Evolutionary conservation across 2,888 invertebrate species (phyloP).

Genomic region (Lamellibrachia satsuma): DNA sequence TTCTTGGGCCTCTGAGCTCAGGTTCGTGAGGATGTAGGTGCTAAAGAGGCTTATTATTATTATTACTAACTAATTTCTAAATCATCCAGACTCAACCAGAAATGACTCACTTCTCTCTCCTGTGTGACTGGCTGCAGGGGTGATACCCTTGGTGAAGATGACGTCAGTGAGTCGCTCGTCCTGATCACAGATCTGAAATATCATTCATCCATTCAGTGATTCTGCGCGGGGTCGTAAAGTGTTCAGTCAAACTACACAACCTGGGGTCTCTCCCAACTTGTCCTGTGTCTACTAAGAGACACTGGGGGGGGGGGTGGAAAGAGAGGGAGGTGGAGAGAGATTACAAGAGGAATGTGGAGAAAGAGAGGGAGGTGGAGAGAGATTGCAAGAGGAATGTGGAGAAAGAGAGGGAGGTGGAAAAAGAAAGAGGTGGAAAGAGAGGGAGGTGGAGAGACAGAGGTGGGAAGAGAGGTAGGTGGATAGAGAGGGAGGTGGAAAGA

Average conservation of each 20-base stretch:
- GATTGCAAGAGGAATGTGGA: background rate
- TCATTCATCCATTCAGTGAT: background rate
- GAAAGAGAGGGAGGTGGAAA: background rate
- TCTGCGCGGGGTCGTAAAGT: background rate
- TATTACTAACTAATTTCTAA: background rate
- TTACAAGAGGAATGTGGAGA: background rate
- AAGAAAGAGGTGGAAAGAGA: background rate
- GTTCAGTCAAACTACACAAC: background rate
- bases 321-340: background rate
- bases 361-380: background rate
- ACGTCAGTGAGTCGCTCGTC: conserved; percentile 50
- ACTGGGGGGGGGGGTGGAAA: background rate
- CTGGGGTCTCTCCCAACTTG: background rate
- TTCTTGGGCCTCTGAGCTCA: no score
- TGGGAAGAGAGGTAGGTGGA: no score
- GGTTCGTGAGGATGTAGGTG: no score
- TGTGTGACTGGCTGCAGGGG: conserved; percentile 39
- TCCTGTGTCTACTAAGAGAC: background rate
- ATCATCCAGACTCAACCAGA: background rate
- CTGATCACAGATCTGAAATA: conserved; percentile 14
- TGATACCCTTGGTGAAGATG: conserved; percentile 58
- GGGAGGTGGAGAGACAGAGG: no score
- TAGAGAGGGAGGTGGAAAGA: no score
- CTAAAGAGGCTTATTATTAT: no score
- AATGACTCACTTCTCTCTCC: background rate